Evolutionary conservation across 2,113 vertebrate species (phyloP), one percentile per base, ranked within the genome.

Genomic region (Sturnira hondurensis): DNA sequence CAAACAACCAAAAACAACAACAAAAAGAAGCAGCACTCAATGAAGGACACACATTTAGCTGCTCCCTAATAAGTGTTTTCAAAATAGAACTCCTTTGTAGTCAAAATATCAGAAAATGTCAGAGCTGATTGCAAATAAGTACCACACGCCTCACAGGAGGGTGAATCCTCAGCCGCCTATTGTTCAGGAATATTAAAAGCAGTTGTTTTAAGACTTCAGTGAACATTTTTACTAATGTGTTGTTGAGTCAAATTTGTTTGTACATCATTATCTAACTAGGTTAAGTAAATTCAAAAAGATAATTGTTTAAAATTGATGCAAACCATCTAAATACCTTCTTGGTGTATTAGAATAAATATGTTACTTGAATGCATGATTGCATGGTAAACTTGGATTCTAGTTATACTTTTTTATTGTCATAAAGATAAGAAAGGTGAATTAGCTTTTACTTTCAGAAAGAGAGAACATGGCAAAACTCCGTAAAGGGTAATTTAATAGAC

Each of bases 161-260:
- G 28, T 94, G 80, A 96, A 83, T 16, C 7, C 8, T 0, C 9
- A 95, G 16, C 9, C 47, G 86, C 13, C 26, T 41, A 89, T 65
- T 43, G 6, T 28, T 96, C 33, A 0, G 65, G 63, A 94, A 74
- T 86, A 93, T 93, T 70, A 95, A 93, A 93, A 89, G 81, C 31
- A 56, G 56, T 78, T 96, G 28, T 93, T 97, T 95, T 86, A 96
- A 93, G 22, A 56, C 22, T 1, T 0, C 33, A 87, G n/a, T 68
- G 78, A 91, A 41, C 24, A 81, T 81, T 96, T 96, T 91, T 94
- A 78, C 92, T 89, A 95, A 89, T 33, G 36, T 85, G 65, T 43
- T 95, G 8, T 77, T 97, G 96, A 97, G 89, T 96, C 65, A 77
- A 70, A 97, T 93, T 50, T 94, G 3, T 86, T 97, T 93, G 63